Evolutionary conservation across 2,888 invertebrate genomes (phyloP).

Genomic region (Athalia cordata): DNA sequence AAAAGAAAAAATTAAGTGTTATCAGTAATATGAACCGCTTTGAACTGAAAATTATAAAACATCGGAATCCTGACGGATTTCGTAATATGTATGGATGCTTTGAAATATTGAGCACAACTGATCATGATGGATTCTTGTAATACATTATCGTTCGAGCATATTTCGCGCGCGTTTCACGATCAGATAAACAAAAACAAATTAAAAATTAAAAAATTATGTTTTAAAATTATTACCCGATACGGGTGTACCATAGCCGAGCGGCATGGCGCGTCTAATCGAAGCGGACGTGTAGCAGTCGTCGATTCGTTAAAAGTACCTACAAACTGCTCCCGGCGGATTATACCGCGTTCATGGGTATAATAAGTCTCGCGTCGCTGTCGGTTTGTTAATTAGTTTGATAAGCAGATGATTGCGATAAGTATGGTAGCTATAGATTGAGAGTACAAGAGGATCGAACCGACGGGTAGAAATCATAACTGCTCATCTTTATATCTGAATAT

Average conservation of each 20-base stretch:
- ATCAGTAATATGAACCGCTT: too few species aligned
- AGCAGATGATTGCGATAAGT: constrained; percentile 39
- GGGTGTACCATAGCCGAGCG: not conserved
- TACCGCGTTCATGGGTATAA: not conserved
- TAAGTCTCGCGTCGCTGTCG: constrained; percentile 22
- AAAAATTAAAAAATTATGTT: constrained; percentile 1
- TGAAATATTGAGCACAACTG: not conserved
- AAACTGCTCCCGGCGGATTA: constrained; percentile 1
- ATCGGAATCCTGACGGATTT: not conserved
- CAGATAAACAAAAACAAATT: not conserved
- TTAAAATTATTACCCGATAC: constrained; percentile 6
- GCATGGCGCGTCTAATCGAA: constrained; percentile 24
- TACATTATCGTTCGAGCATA: too few species aligned
- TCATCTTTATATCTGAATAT: constrained; percentile 41
- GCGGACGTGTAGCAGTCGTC: constrained; percentile 1
- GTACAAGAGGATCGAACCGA: not conserved
- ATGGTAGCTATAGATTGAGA: not conserved
- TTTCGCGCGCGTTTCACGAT: too few species aligned
- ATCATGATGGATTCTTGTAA: too few species aligned
- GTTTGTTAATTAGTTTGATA: constrained; percentile 40
- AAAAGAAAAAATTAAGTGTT: too few species aligned
- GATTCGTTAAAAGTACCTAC: constrained; percentile 12
- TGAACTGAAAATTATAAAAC: not conserved
- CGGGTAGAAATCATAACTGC: constrained; percentile 28
- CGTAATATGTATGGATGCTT: not conserved